Percentiles rank a stretch among this genome's conserved stretches.
Conservation (phyloP, 2,113 vertebrate genomes). For the Centrocercus urophasianus region DNA sequence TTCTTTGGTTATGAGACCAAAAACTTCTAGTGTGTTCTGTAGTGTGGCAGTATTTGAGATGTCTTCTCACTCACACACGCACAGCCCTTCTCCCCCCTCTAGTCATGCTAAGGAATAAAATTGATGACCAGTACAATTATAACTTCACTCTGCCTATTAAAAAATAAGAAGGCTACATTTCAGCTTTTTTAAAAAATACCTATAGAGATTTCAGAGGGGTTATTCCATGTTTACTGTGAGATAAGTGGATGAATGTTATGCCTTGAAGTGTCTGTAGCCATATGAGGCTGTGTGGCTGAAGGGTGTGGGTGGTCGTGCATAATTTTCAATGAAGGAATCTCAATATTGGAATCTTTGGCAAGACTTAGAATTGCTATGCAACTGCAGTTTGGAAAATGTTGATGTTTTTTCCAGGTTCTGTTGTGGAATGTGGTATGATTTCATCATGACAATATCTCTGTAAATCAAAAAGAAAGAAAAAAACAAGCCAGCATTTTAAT, state of each 20-base stretch:
- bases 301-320: constrained; percentile 68
- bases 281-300: not conserved
- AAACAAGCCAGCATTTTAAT: not conserved
- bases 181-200: not conserved
- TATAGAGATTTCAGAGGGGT: not conserved
- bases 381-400: constrained; percentile 35
- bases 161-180: not conserved
- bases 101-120: not conserved
- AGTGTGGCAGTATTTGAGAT: not conserved
- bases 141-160: not conserved
- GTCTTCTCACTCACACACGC: not conserved
- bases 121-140: not conserved
- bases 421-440: constrained; percentile 4
- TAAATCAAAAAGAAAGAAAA: not conserved
- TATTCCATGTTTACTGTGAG: not conserved
- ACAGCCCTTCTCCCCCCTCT: not conserved
- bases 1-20: constrained; percentile 34
- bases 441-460: not conserved
- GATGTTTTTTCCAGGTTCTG: constrained; percentile 26
- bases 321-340: constrained; percentile 56
- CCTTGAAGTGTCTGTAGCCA: not conserved
- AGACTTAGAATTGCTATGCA: constrained; percentile 8
- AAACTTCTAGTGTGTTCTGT: not conserved
- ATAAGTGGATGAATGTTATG: constrained; percentile 1
- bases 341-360: constrained; percentile 44